Percentiles rank a stretch among this genome's conserved stretches.
Conservation (phyloP, 2,888 invertebrate genomes). For the Stenichneumon culpator region DNA sequence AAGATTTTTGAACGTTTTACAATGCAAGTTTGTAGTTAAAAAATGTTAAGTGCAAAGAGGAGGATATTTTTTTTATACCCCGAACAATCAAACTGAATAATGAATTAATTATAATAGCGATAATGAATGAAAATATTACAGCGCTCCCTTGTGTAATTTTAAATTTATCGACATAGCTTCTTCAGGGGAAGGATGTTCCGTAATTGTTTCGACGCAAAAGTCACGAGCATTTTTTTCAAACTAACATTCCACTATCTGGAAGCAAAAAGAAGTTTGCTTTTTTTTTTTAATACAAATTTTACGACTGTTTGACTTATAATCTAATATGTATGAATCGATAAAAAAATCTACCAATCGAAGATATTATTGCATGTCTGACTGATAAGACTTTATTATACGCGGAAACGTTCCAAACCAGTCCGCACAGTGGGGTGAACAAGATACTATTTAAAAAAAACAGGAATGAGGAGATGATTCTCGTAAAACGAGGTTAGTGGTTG, state of each 20-base stretch:
- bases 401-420: background rate
- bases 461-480: background rate
- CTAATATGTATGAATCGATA: background rate
- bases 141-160: too few relatives aligned
- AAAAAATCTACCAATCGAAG: background rate
- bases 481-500: background rate
- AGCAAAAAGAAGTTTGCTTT: background rate
- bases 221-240: too few relatives aligned
- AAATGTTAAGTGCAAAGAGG: background rate
- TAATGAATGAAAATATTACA: too few relatives aligned
- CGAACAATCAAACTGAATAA: background rate
- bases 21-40: background rate
- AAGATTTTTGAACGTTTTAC: background rate
- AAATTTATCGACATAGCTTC: too few relatives aligned
- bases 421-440: background rate
- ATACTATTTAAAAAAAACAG: background rate
- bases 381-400: background rate
- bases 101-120: background rate
- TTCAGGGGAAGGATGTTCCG: too few relatives aligned
- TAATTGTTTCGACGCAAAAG: too few relatives aligned
- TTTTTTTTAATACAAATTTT: background rate
- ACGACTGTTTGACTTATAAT: background rate
- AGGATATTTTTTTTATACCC: background rate
- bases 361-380: background rate
- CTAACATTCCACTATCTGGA: background rate